Percentiles rank a stretch among this genome's conserved stretches.
Evolutionary conservation across 2,113 vertebrate species (phyloP).

Genomic region (Aphyosemion australe): DNA sequence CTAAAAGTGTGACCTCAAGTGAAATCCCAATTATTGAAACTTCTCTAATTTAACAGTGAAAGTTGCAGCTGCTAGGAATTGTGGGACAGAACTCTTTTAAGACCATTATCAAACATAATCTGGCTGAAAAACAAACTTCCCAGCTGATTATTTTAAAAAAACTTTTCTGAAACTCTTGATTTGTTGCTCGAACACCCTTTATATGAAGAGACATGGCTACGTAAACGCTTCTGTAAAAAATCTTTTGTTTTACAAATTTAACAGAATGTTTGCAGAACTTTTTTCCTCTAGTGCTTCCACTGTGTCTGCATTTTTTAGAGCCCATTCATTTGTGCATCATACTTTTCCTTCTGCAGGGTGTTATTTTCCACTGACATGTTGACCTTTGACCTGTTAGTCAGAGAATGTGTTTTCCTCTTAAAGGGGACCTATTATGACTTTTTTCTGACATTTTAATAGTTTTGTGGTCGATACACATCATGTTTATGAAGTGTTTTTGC

Average conservation of each 20-base stretch:
- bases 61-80: background rate
- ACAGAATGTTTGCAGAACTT: too few species aligned
- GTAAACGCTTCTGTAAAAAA: background rate
- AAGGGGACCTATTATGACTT: conserved; percentile 27
- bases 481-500: too few species aligned
- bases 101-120: too few species aligned
- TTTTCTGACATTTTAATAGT: background rate
- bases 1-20: too few species aligned
- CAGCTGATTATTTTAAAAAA: too few species aligned
- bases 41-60: too few species aligned
- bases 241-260: background rate
- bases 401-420: conserved; percentile 42
- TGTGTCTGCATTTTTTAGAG: background rate
- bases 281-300: conserved; percentile 17
- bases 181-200: background rate
- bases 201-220: background rate
- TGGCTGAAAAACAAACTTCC: too few species aligned
- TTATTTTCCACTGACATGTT: conserved; percentile 42
- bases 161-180: background rate
- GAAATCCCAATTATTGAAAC: too few species aligned
- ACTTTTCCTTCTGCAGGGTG: conserved; percentile 23
- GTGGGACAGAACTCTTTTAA: background rate
- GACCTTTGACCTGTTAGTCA: conserved; percentile 47
- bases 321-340: background rate
- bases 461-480: too few species aligned